A percentile compares a stretch with the other conserved stretches of the same genome.
Evolutionary conservation across 2,797 vertebrate genomes (phyloP).

Genomic region (Platalea minor): DNA sequence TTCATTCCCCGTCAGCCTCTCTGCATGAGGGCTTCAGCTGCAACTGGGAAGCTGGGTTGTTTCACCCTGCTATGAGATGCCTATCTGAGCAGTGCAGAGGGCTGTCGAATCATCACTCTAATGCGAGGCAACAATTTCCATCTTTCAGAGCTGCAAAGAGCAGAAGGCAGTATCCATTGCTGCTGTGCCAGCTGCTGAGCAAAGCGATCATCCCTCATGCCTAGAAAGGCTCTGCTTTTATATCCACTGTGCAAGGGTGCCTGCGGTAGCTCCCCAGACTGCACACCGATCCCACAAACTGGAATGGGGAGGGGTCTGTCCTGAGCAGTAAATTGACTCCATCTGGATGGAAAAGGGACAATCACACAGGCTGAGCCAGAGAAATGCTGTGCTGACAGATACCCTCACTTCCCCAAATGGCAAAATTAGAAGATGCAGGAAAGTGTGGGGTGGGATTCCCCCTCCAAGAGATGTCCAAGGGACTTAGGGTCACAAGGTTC

Average conservation of each 20-base stretch:
- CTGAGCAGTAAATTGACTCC: neutral
- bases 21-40: neutral
- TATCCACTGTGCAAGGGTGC: neutral
- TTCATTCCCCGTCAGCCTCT: neutral
- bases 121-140: neutral
- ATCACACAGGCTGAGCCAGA: neutral
- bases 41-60: neutral
- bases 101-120: neutral
- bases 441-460: neutral
- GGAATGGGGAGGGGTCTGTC: neutral
- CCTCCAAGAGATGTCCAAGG: neutral
- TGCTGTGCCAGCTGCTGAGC: constrained; percentile 2
- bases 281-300: neutral
- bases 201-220: neutral
- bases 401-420: neutral
- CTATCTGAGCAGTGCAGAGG: neutral
- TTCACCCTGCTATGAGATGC: neutral
- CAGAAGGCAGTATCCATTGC: neutral
- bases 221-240: neutral
- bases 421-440: neutral
- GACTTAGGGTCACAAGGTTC: neutral
- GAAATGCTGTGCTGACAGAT: neutral
- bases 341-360: neutral
- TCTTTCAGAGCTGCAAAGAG: neutral
- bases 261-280: rapidly evolving